These are phyloP conservation scores for Babylonia areolata DNA, from an alignment of 1,140 invertebrate genomes.

Conservation along the genomic window DNA sequence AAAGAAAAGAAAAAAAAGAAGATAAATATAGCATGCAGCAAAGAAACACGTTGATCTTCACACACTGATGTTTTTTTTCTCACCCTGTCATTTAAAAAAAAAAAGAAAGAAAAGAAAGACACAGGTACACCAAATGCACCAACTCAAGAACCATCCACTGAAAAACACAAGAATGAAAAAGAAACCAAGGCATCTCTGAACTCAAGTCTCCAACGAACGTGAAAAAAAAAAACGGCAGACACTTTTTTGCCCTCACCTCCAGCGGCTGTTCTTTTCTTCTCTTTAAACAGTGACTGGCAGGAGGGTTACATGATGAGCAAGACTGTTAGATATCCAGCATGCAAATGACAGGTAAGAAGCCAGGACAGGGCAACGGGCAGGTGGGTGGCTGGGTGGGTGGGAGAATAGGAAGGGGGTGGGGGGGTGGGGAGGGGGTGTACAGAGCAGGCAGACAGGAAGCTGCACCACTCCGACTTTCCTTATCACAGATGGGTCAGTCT, in stretches of 20 bases:
- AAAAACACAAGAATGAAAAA: conserved; percentile 4
- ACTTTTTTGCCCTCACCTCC: background rate
- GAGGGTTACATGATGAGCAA: background rate
- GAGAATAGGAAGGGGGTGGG: background rate
- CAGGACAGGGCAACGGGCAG: background rate
- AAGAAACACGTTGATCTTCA: background rate
- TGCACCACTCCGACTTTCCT: background rate
- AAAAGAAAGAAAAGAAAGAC: conserved; percentile 16
- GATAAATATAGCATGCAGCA: background rate
- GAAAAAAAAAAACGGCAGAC: background rate
- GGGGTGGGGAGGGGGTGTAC: background rate
- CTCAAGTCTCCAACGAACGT: conserved; percentile 25
- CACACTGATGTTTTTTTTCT: background rate
- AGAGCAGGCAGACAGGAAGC: background rate
- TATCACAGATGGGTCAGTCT: background rate
- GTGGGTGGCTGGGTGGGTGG: background rate
- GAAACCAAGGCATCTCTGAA: conserved; percentile 35
- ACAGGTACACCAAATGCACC: conserved; percentile 4
- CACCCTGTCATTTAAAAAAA: background rate
- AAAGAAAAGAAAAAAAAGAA: background rate
- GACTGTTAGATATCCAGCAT: background rate
- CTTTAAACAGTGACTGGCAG: background rate
- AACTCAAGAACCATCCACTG: conserved; percentile 1
- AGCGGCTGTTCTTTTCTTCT: background rate
- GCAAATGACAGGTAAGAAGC: background rate